Conservation (phyloP, 2,113 vertebrate genomes). For the Aleadryas rufinucha region DNA sequence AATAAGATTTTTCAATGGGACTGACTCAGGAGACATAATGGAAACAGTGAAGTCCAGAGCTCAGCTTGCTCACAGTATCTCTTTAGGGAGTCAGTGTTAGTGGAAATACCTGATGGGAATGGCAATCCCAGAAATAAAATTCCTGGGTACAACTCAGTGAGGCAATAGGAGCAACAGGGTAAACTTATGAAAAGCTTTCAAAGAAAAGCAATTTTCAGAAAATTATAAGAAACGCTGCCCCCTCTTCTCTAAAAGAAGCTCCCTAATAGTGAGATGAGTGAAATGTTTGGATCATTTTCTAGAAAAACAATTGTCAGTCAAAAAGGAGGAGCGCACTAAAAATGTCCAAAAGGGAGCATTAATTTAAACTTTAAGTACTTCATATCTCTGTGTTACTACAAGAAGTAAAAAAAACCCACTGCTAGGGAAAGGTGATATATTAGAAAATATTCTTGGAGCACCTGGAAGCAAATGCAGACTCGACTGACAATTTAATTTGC, state of each 20-base stretch:
- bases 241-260: not conserved
- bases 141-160: not conserved
- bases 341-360: not conserved
- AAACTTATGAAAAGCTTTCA: not conserved
- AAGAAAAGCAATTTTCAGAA: not conserved
- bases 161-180: not conserved
- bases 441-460: not conserved
- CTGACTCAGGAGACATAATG: not conserved
- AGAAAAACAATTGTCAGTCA: not conserved
- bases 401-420: not conserved
- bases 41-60: not conserved
- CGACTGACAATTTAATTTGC: not conserved
- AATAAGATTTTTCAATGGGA: not conserved
- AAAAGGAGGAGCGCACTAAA: not conserved
- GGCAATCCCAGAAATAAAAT: not conserved
- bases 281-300: not conserved
- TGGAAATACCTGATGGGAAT: not conserved
- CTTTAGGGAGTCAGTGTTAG: not conserved
- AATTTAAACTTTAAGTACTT: not conserved
- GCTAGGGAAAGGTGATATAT: not conserved
- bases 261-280: not conserved
- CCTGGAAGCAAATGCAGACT: not conserved
- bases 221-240: not conserved
- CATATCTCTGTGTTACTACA: not conserved
- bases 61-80: not conserved